Conservation (phyloP, 2,113 vertebrate species). For the Pygoscelis adeliae region DNA sequence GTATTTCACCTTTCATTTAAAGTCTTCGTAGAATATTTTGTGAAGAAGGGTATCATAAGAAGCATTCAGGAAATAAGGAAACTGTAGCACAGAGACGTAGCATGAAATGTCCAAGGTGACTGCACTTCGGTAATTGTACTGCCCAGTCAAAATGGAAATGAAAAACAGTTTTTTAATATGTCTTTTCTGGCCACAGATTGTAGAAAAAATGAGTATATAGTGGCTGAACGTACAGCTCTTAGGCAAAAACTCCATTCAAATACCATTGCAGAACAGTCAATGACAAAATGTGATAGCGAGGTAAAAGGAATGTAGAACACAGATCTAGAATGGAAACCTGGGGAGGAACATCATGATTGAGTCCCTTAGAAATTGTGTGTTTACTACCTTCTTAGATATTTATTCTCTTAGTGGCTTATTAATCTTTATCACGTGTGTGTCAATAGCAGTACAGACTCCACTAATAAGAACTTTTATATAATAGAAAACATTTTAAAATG, state of each 20-base stretch:
- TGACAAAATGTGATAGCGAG: not conserved
- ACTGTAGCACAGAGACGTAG: not conserved
- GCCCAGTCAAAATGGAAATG: not conserved
- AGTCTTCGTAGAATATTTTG: not conserved
- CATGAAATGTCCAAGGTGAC: not conserved
- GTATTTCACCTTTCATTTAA: constrained; percentile 6
- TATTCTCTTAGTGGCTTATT: not conserved
- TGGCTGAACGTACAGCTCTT: not conserved
- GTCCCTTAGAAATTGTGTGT: not conserved
- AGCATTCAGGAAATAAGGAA: not conserved
- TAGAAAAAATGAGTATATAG: not conserved
- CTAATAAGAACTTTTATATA: not conserved
- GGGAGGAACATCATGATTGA: not conserved
- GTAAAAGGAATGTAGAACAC: not conserved
- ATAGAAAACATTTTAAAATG: not conserved
- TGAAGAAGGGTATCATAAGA: not conserved
- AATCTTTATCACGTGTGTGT: not conserved
- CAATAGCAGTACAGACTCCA: not conserved
- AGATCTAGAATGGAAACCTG: not conserved
- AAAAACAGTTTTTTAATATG: not conserved
- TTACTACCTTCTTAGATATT: not conserved
- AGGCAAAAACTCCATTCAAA: not conserved
- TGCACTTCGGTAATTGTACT: not conserved
- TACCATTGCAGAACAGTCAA: not conserved
- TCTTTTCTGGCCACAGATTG: not conserved